phyloP scores from a whole-genome alignment of 2,888 invertebrate species.

The Byasa hedistus region DNA sequence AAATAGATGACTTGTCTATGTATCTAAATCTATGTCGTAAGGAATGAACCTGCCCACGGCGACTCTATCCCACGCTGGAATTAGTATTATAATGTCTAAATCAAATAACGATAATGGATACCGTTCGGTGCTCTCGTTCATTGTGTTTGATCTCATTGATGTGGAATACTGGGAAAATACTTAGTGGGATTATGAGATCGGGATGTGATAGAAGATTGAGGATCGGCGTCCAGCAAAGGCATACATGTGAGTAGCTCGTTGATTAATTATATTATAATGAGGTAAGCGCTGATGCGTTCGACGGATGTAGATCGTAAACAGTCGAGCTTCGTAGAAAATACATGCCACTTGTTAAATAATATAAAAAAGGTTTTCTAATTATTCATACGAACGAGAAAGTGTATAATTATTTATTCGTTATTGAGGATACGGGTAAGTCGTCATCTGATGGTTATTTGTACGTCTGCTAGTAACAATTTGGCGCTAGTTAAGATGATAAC shows the following conservation, averaged over 20 bases:
- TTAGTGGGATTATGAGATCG: background rate
- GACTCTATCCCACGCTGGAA: slow-evolving; percentile 20
- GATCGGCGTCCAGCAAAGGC: background rate
- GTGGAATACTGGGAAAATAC: background rate
- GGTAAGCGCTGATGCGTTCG: background rate
- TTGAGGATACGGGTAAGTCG: too few relatives aligned
- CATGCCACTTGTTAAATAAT: too few relatives aligned
- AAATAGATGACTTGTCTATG: background rate
- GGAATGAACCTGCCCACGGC: slow-evolving; percentile 9
- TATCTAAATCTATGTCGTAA: background rate
- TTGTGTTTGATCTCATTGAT: background rate
- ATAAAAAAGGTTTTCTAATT: too few relatives aligned
- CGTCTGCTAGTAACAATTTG: too few relatives aligned
- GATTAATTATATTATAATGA: background rate
- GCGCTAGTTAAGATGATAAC: too few relatives aligned
- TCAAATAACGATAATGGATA: slow-evolving; percentile 24
- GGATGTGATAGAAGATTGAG: background rate
- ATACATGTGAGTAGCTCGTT: background rate
- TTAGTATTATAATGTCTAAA: slow-evolving; percentile 23
- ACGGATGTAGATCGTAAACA: background rate
- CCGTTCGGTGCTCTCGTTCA: background rate
- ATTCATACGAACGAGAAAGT: too few relatives aligned
- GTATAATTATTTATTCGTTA: too few relatives aligned
- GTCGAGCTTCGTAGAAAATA: too few relatives aligned
- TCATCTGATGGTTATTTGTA: too few relatives aligned